Conservation (phyloP, 2,113 vertebrate genomes). For the Paedocypris sp. region DNA sequence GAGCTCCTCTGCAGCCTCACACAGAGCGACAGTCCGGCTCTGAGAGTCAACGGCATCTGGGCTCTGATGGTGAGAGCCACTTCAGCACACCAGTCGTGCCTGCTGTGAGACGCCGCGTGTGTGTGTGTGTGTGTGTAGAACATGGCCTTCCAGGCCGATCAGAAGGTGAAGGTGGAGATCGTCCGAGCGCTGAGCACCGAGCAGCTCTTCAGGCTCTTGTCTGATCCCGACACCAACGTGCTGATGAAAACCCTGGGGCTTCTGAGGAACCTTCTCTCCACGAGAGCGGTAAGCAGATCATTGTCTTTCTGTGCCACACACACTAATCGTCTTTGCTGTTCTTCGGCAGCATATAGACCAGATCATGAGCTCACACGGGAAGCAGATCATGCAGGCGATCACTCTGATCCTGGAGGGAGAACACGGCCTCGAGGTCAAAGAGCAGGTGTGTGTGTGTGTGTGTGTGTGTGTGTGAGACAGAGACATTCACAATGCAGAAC, state of each 20-base stretch:
- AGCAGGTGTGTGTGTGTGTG: constrained; percentile 69
- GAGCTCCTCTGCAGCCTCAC: constrained; percentile 96
- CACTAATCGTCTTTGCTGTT: constrained; percentile 10
- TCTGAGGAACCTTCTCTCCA: constrained; percentile 92
- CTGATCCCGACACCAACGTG: constrained; percentile 90
- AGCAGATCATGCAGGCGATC: constrained; percentile 98
- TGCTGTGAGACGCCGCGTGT: not conserved
- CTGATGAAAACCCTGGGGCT: constrained; percentile 96
- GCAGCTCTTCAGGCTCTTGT: constrained; percentile 89
- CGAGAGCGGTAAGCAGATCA: constrained; percentile 68
- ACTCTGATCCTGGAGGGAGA: constrained; percentile 97
- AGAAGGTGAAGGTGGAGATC: constrained; percentile 97
- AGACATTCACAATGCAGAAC: not conserved
- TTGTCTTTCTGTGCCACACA: not conserved
- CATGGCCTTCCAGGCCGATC: constrained; percentile 98
- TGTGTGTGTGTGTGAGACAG: not conserved
- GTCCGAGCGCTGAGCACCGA: constrained; percentile 90
- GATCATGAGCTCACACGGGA: constrained; percentile 96
- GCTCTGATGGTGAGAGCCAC: constrained; percentile 83
- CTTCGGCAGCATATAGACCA: constrained; percentile 88
- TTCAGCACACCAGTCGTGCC: not conserved
- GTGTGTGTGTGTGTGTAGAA: constrained; percentile 65
- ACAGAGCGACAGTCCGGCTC: constrained; percentile 90
- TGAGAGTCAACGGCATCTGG: constrained; percentile 97
- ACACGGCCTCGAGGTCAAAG: constrained; percentile 92